Percentiles rank a stretch among this genome's conserved stretches.
Conservation (phyloP, 1,140 invertebrate species). For the Grapholita molesta region DNA sequence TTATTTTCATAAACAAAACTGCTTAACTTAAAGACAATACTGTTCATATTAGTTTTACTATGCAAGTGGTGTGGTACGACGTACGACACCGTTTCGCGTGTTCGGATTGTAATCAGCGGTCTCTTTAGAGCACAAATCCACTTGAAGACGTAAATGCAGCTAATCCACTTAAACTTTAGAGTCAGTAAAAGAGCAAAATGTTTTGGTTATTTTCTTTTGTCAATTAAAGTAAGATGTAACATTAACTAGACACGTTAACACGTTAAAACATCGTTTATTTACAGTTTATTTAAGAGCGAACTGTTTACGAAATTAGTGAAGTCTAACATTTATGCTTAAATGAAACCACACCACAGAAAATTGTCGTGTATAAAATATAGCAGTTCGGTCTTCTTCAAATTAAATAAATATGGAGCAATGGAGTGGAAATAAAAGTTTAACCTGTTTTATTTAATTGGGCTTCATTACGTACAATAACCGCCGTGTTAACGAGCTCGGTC, state of each 20-base stretch:
- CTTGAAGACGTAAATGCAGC: neutral
- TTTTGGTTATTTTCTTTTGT: too few species aligned
- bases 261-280: too few species aligned
- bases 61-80: neutral
- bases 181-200: neutral
- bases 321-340: too few species aligned
- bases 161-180: neutral
- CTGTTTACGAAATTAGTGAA: too few species aligned
- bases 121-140: neutral
- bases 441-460: neutral
- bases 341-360: too few species aligned
- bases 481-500: conserved; percentile 36
- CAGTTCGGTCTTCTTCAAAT: too few species aligned
- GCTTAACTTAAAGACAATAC: too few species aligned
- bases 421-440: neutral
- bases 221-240: too few species aligned
- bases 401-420: neutral
- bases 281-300: neutral
- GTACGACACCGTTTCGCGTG: neutral
- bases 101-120: neutral
- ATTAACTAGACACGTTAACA: too few species aligned
- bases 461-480: neutral
- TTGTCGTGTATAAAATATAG: neutral
- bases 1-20: too few species aligned
- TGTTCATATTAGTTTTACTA: neutral